Base-by-base conservation (phyloP, 2,888 invertebrate genomes). In the Leucozona laternaria region DNA sequence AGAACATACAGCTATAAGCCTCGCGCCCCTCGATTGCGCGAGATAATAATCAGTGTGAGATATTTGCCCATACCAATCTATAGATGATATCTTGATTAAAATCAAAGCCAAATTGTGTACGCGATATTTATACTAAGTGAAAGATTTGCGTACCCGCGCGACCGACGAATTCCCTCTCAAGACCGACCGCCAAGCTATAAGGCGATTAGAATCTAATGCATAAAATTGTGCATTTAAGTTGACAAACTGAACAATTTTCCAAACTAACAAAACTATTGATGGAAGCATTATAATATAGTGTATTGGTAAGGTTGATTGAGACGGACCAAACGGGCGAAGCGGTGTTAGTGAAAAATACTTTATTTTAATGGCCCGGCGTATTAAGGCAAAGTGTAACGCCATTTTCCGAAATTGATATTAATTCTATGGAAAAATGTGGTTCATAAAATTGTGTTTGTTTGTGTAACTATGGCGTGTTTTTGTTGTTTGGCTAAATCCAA, bases 1-100 rank as follows among this genome's bases (percentile, higher is more conserved):
- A 58, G 70, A 86, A 86, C 86, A 86, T 28, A 31, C 31, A 68
- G 66, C 72, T 40, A 2, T 70, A 60, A 64, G 31, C 25, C 73
- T 73, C 15, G 34, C 55, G 68, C 15, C 28, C 53, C 28, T n/a
- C 53, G 7, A 48, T 48, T 8, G 17, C 20, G 2, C 20, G 2
- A 15, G 60, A 60, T 60, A 60, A 64, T 79, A 86, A 86, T 86
- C 86, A 81, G 86, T 82, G 79, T 82, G 75, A 81, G 86, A 86
- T 82, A 86, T 82, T 86, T 75, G 64, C 86, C 86, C 82, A n/a
- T 28, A 66, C 86, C 75, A 79, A 71, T 20, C 48, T 75, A 71
- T 72, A 80, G 85, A 85, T 81, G 85, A 80, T 85, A 85, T 85
- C 85, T 85, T 81, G 81, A 85, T 81, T 78, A 81, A 62, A 48